These are phyloP conservation scores for Catharus minimus DNA, from an alignment of 2,113 vertebrate genomes.

Conservation along the genomic window DNA sequence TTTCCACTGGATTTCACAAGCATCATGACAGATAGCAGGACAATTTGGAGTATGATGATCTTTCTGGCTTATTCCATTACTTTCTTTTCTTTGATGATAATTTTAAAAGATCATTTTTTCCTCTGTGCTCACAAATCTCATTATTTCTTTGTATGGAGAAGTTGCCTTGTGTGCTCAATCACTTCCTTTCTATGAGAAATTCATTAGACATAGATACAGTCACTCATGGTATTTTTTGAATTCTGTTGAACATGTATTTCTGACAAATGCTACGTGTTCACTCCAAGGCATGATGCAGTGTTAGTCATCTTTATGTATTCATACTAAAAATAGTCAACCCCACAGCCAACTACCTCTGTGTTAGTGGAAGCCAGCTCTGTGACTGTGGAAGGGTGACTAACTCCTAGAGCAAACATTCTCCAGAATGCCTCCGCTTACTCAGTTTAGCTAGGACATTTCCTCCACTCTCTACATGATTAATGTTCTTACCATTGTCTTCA, in stretches of 20 bases:
- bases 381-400: conserved; percentile 57
- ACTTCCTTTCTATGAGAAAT: conserved; percentile 32
- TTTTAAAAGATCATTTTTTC: background rate
- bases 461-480: conserved; percentile 41
- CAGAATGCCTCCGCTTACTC: conserved; percentile 48
- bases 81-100: background rate
- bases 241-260: conserved; percentile 42
- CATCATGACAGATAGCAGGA: background rate
- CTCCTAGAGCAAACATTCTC: conserved; percentile 48
- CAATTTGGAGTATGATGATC: background rate
- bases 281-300: conserved; percentile 45
- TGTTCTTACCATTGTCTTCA: conserved; percentile 39
- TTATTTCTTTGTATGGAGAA: conserved; percentile 11
- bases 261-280: conserved; percentile 50
- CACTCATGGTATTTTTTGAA: conserved; percentile 26
- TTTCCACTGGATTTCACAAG: background rate
- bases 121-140: background rate
- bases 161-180: background rate
- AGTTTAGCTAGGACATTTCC: conserved; percentile 39
- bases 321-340: conserved; percentile 54
- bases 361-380: conserved; percentile 31
- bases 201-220: conserved; percentile 35
- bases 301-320: conserved; percentile 64
- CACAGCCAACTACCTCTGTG: conserved; percentile 41
- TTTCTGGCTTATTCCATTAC: background rate